Base-by-base conservation (phyloP, 2,888 invertebrate genomes). In the Dicranocentrus wangi region DNA sequence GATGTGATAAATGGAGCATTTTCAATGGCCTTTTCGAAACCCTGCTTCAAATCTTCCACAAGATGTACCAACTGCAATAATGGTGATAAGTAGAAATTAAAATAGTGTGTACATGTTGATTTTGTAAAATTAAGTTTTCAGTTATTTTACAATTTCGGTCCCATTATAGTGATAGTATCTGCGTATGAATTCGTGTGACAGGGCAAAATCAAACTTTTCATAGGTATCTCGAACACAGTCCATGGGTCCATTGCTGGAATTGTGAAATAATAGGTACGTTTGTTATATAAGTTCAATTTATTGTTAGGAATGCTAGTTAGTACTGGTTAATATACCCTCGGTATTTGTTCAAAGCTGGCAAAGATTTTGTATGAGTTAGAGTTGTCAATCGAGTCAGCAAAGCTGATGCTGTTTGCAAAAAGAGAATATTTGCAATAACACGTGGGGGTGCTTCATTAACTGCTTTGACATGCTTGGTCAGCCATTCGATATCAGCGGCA, bases 201-300 rank as follows among this genome's bases (percentile, higher is more conserved):
- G 72, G 51, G 73, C 80, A 32, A 72, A 80, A 53, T 80, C 80
- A 27, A 80, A 80, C 47, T 80, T 80, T 61, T 80, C 80, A 23
- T 73, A 73, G 1, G 80, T 68, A 55, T 80, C 80, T 13, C 42
- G 47, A 2, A 80, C 1, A n/a, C 80, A 80, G 51, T 80, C 80
- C 68, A 73, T 39, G 13, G 72, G 68, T 15, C 68, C 73, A 13
- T 66, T 3, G 28, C 80, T 80, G 32, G 27, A 55, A 28, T 43
- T 1, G 32, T 32, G 21, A 21, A 21, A 28, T 10, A 65, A 39
- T n/a, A n/a, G n/a, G n/a, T n/a, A n/a, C n/a, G n/a, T n/a, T n/a
- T n/a, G n/a, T 43, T 21, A 65, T 65, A 55, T n/a, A n/a, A n/a
- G 32, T 7, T 10, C 3, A 32, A 32, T 28, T 27, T 60, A 25